These are phyloP conservation scores for Stenchaetothrips biformis DNA, from an alignment of 2,888 invertebrate genomes.

Conservation along the genomic window DNA sequence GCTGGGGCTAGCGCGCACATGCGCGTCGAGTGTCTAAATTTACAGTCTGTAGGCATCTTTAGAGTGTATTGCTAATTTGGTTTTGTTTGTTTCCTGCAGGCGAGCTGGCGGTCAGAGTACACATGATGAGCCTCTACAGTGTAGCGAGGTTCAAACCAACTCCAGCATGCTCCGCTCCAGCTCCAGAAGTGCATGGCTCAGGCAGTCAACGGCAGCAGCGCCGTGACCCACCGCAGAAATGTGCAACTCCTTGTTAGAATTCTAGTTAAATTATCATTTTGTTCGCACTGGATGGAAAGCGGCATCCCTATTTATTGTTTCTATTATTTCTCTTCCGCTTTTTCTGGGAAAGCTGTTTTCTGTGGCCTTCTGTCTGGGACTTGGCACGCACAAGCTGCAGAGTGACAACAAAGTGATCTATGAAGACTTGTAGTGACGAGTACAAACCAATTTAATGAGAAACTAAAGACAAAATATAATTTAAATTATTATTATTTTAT, in stretches of 20 bases:
- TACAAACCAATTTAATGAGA: slow-evolving; percentile 22
- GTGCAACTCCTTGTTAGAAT: neutral
- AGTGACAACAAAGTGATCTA: slow-evolving; percentile 21
- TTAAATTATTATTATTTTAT: slow-evolving; percentile 24
- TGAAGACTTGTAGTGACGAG: slow-evolving; percentile 22
- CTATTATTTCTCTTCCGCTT: neutral
- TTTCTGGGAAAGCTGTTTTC: neutral
- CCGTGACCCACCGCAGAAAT: neutral
- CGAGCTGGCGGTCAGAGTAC: slow-evolving; percentile 88
- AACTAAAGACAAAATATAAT: slow-evolving; percentile 24
- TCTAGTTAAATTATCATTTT: slow-evolving; percentile 9
- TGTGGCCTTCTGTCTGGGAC: neutral
- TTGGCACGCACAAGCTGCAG: neutral
- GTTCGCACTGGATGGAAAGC: neutral
- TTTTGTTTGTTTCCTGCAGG: slow-evolving; percentile 58
- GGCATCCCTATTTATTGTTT: slow-evolving; percentile 6
- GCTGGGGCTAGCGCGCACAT: neutral
- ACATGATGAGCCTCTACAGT: slow-evolving; percentile 61
- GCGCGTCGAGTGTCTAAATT: neutral
- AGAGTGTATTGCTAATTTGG: slow-evolving; percentile 32
- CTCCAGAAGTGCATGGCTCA: neutral
- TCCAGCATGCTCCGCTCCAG: neutral
- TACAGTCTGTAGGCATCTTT: neutral
- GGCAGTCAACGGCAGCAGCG: neutral
- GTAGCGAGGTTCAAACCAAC: neutral